These are phyloP conservation scores for Hemicordylus capensis DNA, from an alignment of 2,113 vertebrate genomes.

Conservation along the genomic window DNA sequence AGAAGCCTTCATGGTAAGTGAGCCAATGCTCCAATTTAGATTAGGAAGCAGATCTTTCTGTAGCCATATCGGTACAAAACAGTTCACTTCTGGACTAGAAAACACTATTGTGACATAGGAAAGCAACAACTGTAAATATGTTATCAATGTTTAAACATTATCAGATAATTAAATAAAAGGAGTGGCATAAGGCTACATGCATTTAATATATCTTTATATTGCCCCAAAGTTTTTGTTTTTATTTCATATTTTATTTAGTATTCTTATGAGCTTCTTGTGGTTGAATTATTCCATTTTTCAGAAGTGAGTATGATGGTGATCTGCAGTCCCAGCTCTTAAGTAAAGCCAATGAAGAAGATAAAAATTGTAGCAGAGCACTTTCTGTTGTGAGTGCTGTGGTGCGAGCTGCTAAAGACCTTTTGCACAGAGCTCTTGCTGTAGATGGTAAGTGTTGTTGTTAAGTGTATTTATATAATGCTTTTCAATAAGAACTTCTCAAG, in stretches of 20 bases:
- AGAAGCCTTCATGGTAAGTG: too few species aligned
- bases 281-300: slow-evolving; percentile 56
- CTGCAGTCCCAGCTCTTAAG: slow-evolving; percentile 96
- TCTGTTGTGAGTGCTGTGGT: slow-evolving; percentile 97
- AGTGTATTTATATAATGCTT: too few species aligned
- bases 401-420: slow-evolving; percentile 92
- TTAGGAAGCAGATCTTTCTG: too few species aligned
- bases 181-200: neutral
- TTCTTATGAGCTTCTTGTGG: slow-evolving; percentile 3
- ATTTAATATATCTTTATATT: neutral
- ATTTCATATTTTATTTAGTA: neutral
- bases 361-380: slow-evolving; percentile 94
- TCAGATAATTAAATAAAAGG: neutral
- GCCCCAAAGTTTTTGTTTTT: neutral
- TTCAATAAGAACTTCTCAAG: too few species aligned
- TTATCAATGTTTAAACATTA: neutral
- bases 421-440: slow-evolving; percentile 96
- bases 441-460: slow-evolving; percentile 97
- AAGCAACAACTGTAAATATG: neutral
- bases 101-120: neutral
- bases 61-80: too few species aligned
- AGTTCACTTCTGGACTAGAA: neutral
- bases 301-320: slow-evolving; percentile 98
- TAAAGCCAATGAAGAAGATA: slow-evolving; percentile 98
- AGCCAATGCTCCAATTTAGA: too few species aligned